A percentile compares a stretch with the other conserved stretches of the same genome.
Evolutionary conservation across 2,797 vertebrate genomes (phyloP).

Genomic region (Labeo calbasu): DNA sequence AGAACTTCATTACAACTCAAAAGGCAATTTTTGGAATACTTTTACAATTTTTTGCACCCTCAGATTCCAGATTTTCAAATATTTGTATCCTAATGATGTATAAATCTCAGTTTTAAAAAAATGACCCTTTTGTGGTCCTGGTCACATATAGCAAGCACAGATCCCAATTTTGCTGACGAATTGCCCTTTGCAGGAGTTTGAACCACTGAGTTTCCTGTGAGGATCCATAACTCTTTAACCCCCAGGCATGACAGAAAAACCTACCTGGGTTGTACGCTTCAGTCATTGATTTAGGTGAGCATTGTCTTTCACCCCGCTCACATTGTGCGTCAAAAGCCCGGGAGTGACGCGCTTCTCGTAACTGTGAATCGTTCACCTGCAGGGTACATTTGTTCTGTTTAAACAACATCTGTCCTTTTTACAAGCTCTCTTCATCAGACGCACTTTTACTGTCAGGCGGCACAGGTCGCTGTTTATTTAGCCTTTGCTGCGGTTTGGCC

Average conservation of each 20-base stretch:
- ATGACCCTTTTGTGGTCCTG: no score
- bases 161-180: background rate
- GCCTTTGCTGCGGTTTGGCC: conserved; percentile 50
- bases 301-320: background rate
- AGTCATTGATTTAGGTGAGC: background rate
- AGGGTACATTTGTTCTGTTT: conserved; percentile 42
- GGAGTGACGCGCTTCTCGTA: conserved; percentile 32
- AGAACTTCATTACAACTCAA: no score
- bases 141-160: background rate
- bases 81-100: no score
- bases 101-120: no score
- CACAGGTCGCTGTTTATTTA: conserved; percentile 50
- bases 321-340: conserved; percentile 28
- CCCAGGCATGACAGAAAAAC: background rate
- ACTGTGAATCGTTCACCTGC: conserved; percentile 47
- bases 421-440: conserved; percentile 50
- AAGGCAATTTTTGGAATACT: no score
- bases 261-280: conserved; percentile 2
- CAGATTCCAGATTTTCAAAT: no score
- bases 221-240: background rate
- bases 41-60: no score
- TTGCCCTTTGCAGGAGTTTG: background rate
- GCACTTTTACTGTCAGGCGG: conserved; percentile 53
- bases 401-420: conserved; percentile 58
- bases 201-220: background rate